Conservation (phyloP, 2,113 vertebrate species). For the Megaceryle maxima region DNA sequence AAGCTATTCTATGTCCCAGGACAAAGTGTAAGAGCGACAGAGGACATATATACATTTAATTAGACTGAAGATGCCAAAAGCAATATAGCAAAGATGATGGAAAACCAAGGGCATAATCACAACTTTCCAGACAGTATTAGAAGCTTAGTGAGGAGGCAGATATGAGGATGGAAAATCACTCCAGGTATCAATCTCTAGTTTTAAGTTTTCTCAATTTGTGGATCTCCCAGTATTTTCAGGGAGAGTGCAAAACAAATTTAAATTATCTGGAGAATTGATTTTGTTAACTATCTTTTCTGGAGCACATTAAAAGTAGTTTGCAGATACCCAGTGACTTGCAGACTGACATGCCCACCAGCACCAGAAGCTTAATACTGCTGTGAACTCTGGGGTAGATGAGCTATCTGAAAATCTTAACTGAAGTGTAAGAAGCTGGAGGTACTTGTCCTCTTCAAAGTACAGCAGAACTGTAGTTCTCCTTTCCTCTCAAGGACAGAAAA, state of each 20-base stretch:
- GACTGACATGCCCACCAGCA: neutral
- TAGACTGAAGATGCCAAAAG: neutral
- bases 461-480: neutral
- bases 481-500: slow-evolving; percentile 4
- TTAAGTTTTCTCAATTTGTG: neutral
- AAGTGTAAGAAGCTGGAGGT: neutral
- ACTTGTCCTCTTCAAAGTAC: neutral
- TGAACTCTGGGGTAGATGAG: neutral
- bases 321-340: neutral
- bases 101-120: neutral
- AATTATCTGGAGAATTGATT: neutral
- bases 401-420: neutral
- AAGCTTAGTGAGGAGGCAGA: neutral
- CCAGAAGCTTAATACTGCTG: neutral
- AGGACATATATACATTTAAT: neutral
- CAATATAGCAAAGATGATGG: neutral
- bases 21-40: neutral
- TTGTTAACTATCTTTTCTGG: neutral
- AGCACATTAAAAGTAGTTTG: neutral
- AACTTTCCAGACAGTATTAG: neutral
- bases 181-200: neutral
- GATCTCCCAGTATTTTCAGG: neutral
- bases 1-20: neutral
- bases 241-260: neutral
- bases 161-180: neutral